Conservation (phyloP, 1,140 invertebrate genomes). For the Drosophila yakuba region DNA sequence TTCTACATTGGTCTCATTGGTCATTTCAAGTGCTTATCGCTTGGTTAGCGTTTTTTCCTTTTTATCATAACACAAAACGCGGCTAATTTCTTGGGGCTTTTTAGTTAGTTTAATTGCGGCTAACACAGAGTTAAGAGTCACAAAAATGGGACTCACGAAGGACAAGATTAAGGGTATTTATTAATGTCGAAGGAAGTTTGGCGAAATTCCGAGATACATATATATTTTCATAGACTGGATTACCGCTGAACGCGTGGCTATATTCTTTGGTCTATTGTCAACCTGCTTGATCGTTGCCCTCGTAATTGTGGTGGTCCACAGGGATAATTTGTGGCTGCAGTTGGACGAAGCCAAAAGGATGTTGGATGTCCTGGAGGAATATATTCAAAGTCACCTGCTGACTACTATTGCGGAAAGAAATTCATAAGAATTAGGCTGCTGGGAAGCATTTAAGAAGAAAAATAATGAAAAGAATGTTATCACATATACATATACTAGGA, state of each 20-base stretch:
- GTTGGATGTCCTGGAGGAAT: constrained; percentile 72
- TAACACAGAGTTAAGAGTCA: constrained; percentile 15
- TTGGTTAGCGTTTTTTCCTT: constrained; percentile 3
- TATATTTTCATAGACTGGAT: constrained; percentile 44
- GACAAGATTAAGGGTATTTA: constrained; percentile 60
- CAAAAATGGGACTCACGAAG: constrained; percentile 38
- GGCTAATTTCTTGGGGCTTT: constrained; percentile 12
- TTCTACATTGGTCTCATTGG: not conserved
- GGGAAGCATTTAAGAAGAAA: not conserved
- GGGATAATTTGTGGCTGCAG: constrained; percentile 53
- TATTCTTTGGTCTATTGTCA: constrained; percentile 69
- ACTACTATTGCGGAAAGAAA: not conserved
- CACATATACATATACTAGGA: not conserved
- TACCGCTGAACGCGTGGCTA: constrained; percentile 60
- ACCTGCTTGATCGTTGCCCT: constrained; percentile 62
- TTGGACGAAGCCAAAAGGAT: constrained; percentile 60
- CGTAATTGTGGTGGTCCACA: constrained; percentile 64
- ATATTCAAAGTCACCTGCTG: constrained; percentile 51
- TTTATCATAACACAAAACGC: constrained; percentile 43
- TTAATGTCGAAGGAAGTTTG: not conserved
- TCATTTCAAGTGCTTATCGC: constrained; percentile 51
- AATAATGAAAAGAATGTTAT: too few relatives aligned
- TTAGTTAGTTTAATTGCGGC: constrained; percentile 49
- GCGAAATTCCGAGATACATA: not conserved
- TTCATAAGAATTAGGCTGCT: not conserved